Base-by-base conservation (phyloP, 2,113 vertebrate species). In the human region DNA sequence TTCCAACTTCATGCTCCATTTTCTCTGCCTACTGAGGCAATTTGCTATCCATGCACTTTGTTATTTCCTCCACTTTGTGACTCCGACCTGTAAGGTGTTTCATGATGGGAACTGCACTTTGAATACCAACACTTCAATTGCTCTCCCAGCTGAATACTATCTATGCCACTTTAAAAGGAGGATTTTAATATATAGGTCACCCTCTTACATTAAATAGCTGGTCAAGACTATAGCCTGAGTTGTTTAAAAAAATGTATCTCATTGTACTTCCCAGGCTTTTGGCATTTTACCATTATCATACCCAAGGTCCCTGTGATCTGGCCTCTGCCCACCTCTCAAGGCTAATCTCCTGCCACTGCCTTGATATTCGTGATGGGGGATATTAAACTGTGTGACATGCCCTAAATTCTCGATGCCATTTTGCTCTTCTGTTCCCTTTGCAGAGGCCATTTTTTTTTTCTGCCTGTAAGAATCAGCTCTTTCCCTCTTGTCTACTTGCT, bases 1-100 rank as follows among this genome's bases (percentile, higher is more conserved):
- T 97, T 97, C 90, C 96, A 96, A 50, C 98, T 96, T 97, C 5
- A 79, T 27, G 82, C 96, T 98, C 80, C 90, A 8, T 96, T 97
- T 93, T 96, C 61, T 20, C 97, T 76, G 83, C 85, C 9, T 83
- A 90, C 97, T 0, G 78, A 97, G 96, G 97, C 95, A 97, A 86
- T 98, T 98, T 98, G 90, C 96, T 95, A 6, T 35, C 93, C 11
- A 32, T 55, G 97, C 92, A 95, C 95, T 97, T 95, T 80, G 95
- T 92, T 83, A 57, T 96, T 97, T 98, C 82, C 93, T 97, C 89
- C 14, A 76, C 97, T 97, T 96, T 97, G 97, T 92, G 91, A 78
- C 22, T 94, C 94, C 78, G 89, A 86, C 98, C 98, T 80, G 88
- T 3, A 48, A 96, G 97, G 92, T 95, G 81, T 97, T 97, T 97